A percentile compares a stretch with the other conserved stretches of the same genome.
phyloP scores from a whole-genome alignment of 2,113 vertebrate genomes.

The Alosa alosa region DNA sequence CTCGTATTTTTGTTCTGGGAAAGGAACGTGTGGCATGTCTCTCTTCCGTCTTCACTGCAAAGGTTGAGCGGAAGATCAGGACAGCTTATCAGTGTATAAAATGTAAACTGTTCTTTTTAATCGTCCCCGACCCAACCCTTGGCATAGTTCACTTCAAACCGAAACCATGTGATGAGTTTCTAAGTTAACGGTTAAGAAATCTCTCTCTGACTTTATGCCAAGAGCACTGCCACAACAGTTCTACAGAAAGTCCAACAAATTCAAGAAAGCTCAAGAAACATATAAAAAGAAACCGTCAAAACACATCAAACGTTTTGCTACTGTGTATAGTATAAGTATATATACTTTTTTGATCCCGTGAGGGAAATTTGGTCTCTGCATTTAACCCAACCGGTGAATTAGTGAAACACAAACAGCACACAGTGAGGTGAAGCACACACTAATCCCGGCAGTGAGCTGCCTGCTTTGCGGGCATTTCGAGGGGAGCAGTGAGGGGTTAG shows the following conservation, averaged over 20 bases:
- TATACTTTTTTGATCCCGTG: too few species aligned
- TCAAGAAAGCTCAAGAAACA: not conserved
- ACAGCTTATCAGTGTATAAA: conserved; percentile 32
- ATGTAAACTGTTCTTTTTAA: conserved; percentile 35
- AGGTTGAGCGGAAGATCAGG: conserved; percentile 31
- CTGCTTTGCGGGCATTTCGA: too few species aligned
- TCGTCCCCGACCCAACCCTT: not conserved
- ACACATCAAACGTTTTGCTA: not conserved
- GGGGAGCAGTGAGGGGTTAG: too few species aligned
- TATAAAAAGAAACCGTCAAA: not conserved
- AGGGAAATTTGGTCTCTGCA: too few species aligned
- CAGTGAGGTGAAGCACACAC: too few species aligned
- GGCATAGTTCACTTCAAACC: not conserved
- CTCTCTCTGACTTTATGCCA: not conserved
- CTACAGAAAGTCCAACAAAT: not conserved
- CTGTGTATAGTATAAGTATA: too few species aligned
- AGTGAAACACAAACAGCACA: too few species aligned
- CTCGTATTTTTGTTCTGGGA: conserved; percentile 23
- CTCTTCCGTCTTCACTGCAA: conserved; percentile 24
- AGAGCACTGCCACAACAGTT: not conserved
- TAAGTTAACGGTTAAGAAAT: not conserved
- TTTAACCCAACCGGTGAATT: too few species aligned
- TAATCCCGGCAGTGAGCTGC: too few species aligned
- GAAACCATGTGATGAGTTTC: not conserved
- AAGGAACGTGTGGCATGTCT: conserved; percentile 15